These are phyloP conservation scores for Oenanthe melanoleuca DNA, from an alignment of 2,113 vertebrate species.

Conservation along the genomic window DNA sequence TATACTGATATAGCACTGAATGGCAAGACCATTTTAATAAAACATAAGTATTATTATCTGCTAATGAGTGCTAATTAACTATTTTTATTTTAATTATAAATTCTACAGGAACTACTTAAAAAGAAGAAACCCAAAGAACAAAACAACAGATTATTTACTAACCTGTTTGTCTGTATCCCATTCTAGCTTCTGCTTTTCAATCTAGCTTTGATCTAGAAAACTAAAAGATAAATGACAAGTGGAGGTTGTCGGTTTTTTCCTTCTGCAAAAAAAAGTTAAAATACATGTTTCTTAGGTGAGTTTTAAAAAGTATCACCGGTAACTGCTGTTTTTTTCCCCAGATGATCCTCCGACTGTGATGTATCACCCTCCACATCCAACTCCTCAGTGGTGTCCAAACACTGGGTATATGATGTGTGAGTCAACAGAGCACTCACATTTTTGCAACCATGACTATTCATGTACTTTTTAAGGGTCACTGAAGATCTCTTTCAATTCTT, in stretches of 20 bases:
- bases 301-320: not conserved
- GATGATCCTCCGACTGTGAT: not conserved
- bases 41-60: accelerated
- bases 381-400: not conserved
- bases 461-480: not conserved
- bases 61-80: not conserved
- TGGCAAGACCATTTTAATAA: not conserved
- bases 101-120: not conserved
- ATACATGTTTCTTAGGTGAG: not conserved
- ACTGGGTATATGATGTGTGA: accelerated
- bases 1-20: not conserved
- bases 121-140: not conserved
- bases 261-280: not conserved
- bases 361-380: too few species aligned
- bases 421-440: not conserved
- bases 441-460: accelerated
- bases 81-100: not conserved
- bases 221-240: not conserved
- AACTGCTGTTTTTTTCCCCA: not conserved
- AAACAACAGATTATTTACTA: not conserved
- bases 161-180: not conserved
- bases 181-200: not conserved
- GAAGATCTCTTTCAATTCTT: not conserved
- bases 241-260: not conserved
- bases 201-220: not conserved